phyloP scores from a whole-genome alignment of 2,888 invertebrate species.

The Lasioglossum morio region DNA sequence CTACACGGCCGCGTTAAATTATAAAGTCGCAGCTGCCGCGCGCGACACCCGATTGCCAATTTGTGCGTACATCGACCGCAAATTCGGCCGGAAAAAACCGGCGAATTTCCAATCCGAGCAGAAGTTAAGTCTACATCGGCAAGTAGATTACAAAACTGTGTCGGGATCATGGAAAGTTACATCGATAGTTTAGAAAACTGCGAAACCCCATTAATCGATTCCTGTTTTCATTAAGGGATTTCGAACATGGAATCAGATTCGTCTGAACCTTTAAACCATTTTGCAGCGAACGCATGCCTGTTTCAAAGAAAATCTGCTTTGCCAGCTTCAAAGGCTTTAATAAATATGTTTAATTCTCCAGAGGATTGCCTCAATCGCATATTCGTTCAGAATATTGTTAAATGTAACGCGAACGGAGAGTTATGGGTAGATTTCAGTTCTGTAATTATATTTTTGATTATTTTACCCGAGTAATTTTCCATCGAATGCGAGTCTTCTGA shows the following conservation, averaged over 20 bases:
- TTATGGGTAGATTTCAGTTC: background rate
- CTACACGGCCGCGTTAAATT: background rate
- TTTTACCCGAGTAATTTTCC: background rate
- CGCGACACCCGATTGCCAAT: background rate
- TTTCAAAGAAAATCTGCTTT: background rate
- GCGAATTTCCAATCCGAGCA: background rate
- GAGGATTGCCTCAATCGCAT: background rate
- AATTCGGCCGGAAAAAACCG: background rate
- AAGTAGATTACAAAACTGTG: background rate
- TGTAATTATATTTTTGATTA: background rate
- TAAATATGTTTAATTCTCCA: background rate
- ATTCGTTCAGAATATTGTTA: background rate
- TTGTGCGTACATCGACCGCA: background rate
- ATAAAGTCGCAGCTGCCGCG: background rate
- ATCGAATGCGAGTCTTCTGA: background rate
- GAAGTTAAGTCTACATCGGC: background rate
- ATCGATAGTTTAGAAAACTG: slow-evolving; percentile 5
- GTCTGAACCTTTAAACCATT: background rate
- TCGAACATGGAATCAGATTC: background rate
- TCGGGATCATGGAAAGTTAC: background rate
- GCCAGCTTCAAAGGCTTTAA: background rate
- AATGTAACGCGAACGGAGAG: background rate
- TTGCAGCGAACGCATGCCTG: background rate
- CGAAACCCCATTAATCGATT: slow-evolving; percentile 3
- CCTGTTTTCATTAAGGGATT: background rate